phyloP scores from a whole-genome alignment of 2,888 invertebrate species.

The Allacma fusca region DNA sequence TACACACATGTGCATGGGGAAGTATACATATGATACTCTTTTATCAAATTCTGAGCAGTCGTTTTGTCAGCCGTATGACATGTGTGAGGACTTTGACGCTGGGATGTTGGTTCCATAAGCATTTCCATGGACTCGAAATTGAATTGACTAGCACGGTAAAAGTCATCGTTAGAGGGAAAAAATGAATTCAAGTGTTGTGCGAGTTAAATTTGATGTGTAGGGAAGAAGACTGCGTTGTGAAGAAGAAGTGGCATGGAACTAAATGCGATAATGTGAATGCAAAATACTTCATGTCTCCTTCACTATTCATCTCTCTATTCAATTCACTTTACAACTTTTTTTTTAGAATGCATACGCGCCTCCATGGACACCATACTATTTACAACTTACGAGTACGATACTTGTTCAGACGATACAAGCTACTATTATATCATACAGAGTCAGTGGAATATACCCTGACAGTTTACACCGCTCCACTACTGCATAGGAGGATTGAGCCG shows the following conservation, averaged over 20 bases:
- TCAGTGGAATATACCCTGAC: neutral
- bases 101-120: neutral
- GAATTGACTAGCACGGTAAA: neutral
- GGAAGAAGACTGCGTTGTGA: neutral
- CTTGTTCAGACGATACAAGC: neutral
- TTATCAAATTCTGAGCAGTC: neutral
- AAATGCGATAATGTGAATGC: constrained; percentile 8
- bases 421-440: neutral
- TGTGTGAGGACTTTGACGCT: neutral
- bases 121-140: too few species aligned
- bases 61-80: neutral
- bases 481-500: neutral
- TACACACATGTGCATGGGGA: too few species aligned
- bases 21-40: too few species aligned
- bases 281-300: constrained; percentile 8
- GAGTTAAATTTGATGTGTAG: neutral
- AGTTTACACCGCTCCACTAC: neutral
- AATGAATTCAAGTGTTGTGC: neutral
- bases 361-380: neutral
- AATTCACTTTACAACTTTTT: constrained; percentile 4
- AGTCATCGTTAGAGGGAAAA: neutral
- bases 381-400: too few species aligned
- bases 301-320: constrained; percentile 9
- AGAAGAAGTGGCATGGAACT: neutral
- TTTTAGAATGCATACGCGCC: neutral